phyloP scores from a whole-genome alignment of 2,113 vertebrate genomes.

The Vicugna pacos region DNA sequence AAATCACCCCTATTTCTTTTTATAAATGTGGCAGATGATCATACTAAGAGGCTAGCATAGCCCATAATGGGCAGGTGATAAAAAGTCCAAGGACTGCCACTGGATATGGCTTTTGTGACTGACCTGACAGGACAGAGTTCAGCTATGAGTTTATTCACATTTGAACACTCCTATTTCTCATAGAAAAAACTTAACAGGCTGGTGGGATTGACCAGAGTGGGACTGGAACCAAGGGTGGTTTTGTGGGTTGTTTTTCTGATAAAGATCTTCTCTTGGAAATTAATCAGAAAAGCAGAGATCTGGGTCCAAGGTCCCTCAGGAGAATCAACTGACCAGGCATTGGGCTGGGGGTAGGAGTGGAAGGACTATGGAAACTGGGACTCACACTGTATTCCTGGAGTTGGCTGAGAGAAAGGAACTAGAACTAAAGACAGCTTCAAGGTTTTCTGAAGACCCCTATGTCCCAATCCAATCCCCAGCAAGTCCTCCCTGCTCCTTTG shows the following conservation, averaged over 20 bases:
- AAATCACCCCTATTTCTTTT: constrained; percentile 12
- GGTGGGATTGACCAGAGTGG: not conserved
- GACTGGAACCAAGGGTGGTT: not conserved
- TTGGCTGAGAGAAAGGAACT: not conserved
- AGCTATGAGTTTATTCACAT: not conserved
- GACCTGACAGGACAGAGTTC: not conserved
- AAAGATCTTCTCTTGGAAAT: not conserved
- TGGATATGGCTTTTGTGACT: not conserved
- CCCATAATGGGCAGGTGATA: not conserved
- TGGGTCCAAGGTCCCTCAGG: not conserved
- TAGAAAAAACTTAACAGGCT: not conserved
- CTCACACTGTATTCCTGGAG: not conserved
- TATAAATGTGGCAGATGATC: not conserved
- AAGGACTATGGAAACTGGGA: not conserved
- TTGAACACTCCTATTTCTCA: not conserved
- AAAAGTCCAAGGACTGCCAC: not conserved
- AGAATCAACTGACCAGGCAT: not conserved
- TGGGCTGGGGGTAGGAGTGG: not conserved
- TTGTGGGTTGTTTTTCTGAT: constrained; percentile 18
- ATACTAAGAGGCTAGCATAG: not conserved
- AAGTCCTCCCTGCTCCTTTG: not conserved
- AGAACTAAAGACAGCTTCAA: not conserved
- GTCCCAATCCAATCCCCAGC: not conserved
- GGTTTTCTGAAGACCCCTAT: not conserved
- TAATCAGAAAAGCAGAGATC: not conserved